A percentile compares a stretch with the other conserved stretches of the same genome.
phyloP scores from a whole-genome alignment of 1,140 invertebrate species.

The Tetramorium parvispinum region DNA sequence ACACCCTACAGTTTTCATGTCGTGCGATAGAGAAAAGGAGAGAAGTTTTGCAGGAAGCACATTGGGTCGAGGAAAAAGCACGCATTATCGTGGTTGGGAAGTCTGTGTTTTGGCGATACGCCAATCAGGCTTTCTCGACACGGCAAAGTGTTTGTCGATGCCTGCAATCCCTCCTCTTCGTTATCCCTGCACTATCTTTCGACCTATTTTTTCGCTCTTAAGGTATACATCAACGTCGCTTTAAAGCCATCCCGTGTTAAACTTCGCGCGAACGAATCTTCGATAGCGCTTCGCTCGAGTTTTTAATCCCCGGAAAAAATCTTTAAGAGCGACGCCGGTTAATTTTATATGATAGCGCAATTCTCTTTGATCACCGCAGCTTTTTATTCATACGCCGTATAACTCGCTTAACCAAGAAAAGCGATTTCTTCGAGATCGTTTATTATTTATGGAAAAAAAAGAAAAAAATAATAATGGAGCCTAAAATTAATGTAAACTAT shows the following conservation, averaged over 20 bases:
- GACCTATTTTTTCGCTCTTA: constrained; percentile 52
- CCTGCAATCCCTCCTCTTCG: constrained; percentile 31
- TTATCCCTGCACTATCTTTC: constrained; percentile 45
- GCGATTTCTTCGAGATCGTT: background rate
- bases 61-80: constrained; percentile 26
- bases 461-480: background rate
- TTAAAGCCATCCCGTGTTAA: constrained; percentile 37
- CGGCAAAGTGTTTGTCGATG: constrained; percentile 54
- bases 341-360: constrained; percentile 45
- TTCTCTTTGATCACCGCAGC: constrained; percentile 34
- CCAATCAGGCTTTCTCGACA: constrained; percentile 43
- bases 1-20: background rate
- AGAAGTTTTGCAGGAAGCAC: background rate
- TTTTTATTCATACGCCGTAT: constrained; percentile 13
- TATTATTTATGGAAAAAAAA: constrained; percentile 20
- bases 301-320: constrained; percentile 53
- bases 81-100: constrained; percentile 38
- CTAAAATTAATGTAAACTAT: constrained; percentile 10
- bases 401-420: background rate
- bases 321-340: constrained; percentile 15
- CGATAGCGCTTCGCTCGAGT: constrained; percentile 29
- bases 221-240: constrained; percentile 42
- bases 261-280: constrained; percentile 49
- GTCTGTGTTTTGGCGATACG: constrained; percentile 56
- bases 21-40: background rate